These are phyloP conservation scores for Cheumatopsyche charites DNA, from an alignment of 1,140 invertebrate species.

Conservation along the genomic window DNA sequence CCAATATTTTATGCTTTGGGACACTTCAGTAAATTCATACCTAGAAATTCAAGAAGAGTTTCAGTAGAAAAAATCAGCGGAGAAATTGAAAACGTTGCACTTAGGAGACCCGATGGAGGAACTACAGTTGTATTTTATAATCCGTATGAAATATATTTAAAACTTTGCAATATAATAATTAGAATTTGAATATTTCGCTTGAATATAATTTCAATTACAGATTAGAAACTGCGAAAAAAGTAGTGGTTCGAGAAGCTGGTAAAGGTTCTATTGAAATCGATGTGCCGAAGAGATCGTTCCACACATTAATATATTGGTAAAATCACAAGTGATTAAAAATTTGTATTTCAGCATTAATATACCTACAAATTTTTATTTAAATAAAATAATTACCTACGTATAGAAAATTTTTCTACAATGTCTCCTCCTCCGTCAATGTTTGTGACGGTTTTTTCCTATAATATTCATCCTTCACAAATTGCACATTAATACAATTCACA, in stretches of 20 bases:
- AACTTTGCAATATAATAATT: slow-evolving; percentile 49
- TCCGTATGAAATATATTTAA: slow-evolving; percentile 58
- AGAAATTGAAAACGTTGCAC: slow-evolving; percentile 52
- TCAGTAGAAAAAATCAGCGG: slow-evolving; percentile 50
- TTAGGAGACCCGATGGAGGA: slow-evolving; percentile 59
- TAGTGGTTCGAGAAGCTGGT: slow-evolving; percentile 38
- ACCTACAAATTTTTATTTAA: too few relatives aligned
- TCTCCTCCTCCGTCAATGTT: too few relatives aligned
- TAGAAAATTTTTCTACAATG: too few relatives aligned
- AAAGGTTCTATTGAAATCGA: slow-evolving; percentile 36
- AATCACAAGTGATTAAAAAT: too few relatives aligned
- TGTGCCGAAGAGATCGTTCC: slow-evolving; percentile 40
- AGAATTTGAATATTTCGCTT: slow-evolving; percentile 65
- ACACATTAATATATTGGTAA: slow-evolving; percentile 46
- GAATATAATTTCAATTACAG: not conserved
- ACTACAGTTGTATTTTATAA: slow-evolving; percentile 70
- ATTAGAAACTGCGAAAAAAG: slow-evolving; percentile 1
- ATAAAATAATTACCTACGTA: too few relatives aligned
- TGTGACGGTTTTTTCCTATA: too few relatives aligned
- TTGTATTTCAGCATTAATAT: too few relatives aligned
- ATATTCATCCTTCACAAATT: too few relatives aligned
- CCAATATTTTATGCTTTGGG: slow-evolving; percentile 87
- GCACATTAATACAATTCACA: too few relatives aligned
- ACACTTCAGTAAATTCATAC: slow-evolving; percentile 85
- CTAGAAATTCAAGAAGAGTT: slow-evolving; percentile 64